Evolutionary conservation across 1,140 invertebrate species (phyloP).

Genomic region (Bombus vancouverensis): DNA sequence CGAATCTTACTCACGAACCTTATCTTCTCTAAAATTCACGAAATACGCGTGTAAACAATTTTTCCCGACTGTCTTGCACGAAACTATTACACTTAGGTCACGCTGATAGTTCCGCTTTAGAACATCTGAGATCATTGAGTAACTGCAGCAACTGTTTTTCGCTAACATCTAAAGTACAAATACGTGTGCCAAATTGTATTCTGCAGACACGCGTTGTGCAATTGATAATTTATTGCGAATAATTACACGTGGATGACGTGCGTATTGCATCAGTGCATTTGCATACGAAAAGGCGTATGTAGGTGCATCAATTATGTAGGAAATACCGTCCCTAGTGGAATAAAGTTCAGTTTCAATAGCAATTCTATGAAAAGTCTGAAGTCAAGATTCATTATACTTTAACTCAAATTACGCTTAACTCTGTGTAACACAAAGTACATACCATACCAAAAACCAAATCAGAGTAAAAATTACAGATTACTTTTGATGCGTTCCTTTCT

Average conservation of each 20-base stretch:
- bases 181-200: slow-evolving; percentile 26
- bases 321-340: background rate
- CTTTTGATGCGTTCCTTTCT: too few relatives aligned
- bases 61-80: background rate
- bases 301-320: background rate
- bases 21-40: background rate
- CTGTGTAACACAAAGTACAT: too few relatives aligned
- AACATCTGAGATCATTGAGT: too few relatives aligned
- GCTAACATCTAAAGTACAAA: background rate
- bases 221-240: slow-evolving; percentile 38
- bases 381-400: too few relatives aligned
- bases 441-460: too few relatives aligned
- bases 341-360: background rate
- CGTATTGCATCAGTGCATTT: slow-evolving; percentile 15
- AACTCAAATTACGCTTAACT: too few relatives aligned
- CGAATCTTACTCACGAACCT: background rate
- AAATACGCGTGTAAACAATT: background rate
- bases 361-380: too few relatives aligned
- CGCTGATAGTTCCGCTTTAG: background rate
- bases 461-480: too few relatives aligned
- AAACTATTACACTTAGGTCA: background rate
- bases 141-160: background rate
- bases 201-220: slow-evolving; percentile 8
- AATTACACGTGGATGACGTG: slow-evolving; percentile 15
- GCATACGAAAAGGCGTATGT: slow-evolving; percentile 8